Base-by-base conservation (phyloP, 2,113 vertebrate genomes). In the Tetrax tetrax region DNA sequence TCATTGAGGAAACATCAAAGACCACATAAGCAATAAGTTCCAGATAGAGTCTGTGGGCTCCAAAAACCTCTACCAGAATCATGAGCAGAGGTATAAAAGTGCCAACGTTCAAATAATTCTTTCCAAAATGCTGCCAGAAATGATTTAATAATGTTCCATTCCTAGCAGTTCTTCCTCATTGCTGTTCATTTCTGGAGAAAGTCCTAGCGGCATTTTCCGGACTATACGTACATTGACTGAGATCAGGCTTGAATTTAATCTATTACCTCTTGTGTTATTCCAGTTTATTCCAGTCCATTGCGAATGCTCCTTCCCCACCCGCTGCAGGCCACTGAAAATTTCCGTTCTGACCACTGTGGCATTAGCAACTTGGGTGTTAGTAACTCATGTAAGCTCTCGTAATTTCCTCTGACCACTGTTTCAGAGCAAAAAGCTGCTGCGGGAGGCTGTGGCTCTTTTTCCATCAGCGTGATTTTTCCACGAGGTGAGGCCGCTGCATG, bases 361-460 rank as follows among this genome's bases (percentile, higher is more conserved):
- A 3, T 83, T 93, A 90, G 60, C 53, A 57, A 63, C 60, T 83
- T 72, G 63, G 50, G 45, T 61, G 54, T 69, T 83, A 76, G 63
- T 75, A 83, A 74, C 70, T 94, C 57, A 9, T 45, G 84, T 65
- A 80, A 93, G 66, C 61, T 85, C 33, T 76, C 79, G 86, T 85
- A 14, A 72, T 96, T 95, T 95, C 82, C 94, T 93, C 85, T 65
- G 74, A 66, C 87, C 57, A 15, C 70, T 92, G 82, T 90, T 75
- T 89, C 89, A 65, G 60, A 89, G 77, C 51, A 59, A 7, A 70
- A 54, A 74, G 50, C 86, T 70, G 33, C 45, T 75, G 72, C 15
- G 19, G 66, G 53, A 74, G 56, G 4, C 61, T 38, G 65, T 48
- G 61, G 38, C 56, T 35, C 28, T 63, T 71, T 89, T 82, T 27